phyloP scores from a whole-genome alignment of 2,113 vertebrate genomes.

The Melanotaenia duboulayi region DNA sequence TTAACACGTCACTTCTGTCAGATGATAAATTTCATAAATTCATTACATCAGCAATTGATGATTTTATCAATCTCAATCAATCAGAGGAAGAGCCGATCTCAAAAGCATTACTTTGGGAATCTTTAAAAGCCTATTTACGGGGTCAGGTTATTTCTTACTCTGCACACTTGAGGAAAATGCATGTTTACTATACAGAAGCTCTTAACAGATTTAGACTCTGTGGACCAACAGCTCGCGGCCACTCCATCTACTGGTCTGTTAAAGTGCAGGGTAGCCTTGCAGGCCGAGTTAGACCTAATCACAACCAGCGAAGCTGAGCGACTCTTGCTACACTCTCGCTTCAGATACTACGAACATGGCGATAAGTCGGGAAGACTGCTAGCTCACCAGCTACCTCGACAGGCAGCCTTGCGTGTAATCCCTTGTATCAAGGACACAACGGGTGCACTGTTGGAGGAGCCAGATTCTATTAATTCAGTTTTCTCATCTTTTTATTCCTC shows the following conservation, averaged over 20 bases:
- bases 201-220: too few species aligned
- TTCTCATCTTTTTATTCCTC: too few species aligned
- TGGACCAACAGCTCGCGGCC: too few species aligned
- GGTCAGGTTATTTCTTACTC: neutral
- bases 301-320: too few species aligned
- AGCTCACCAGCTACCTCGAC: neutral
- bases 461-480: too few species aligned
- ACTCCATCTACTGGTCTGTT: too few species aligned
- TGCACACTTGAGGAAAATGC: neutral
- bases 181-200: too few species aligned
- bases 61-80: neutral
- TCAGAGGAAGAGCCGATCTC: neutral
- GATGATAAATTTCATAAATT: neutral
- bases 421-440: neutral
- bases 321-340: neutral
- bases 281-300: too few species aligned
- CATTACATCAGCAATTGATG: neutral
- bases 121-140: neutral
- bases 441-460: too few species aligned
- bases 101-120: neutral
- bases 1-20: neutral
- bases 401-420: neutral
- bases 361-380: too few species aligned
- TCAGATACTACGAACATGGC: too few species aligned
- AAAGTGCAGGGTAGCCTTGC: too few species aligned